Conservation (phyloP, 1,140 invertebrate species). For the Reticulitermes speratus region DNA sequence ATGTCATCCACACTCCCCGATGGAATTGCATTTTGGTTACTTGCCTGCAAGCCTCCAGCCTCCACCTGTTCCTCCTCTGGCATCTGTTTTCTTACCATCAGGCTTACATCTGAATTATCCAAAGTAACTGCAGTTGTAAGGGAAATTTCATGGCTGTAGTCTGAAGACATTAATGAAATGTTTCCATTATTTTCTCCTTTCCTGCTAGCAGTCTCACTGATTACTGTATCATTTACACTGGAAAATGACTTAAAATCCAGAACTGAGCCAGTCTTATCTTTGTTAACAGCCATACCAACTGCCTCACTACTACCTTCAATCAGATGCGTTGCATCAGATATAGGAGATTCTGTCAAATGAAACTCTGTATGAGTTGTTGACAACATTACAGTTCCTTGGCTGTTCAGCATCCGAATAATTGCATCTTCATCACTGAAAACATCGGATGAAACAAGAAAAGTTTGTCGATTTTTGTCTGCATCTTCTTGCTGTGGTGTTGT, state of each 20-base stretch:
- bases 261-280: not conserved
- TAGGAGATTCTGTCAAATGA: not conserved
- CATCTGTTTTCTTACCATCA: not conserved
- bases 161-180: not conserved
- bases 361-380: not conserved
- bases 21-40: not conserved
- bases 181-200: not conserved
- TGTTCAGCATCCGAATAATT: slow-evolving; percentile 23
- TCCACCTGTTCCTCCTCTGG: not conserved
- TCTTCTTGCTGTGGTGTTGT: not conserved
- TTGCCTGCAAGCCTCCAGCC: not conserved
- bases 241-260: not conserved
- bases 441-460: not conserved
- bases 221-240: not conserved
- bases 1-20: not conserved
- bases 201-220: not conserved
- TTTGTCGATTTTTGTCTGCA: not conserved
- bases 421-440: not conserved
- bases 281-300: not conserved
- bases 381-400: slow-evolving; percentile 5
- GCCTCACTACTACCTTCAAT: not conserved
- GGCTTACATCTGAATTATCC: not conserved
- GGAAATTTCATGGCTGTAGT: not conserved
- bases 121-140: not conserved
- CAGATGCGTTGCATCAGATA: not conserved